These are phyloP conservation scores for Myoxocephalus aenaeus DNA, from an alignment of 2,797 vertebrate genomes.

Conservation along the genomic window DNA sequence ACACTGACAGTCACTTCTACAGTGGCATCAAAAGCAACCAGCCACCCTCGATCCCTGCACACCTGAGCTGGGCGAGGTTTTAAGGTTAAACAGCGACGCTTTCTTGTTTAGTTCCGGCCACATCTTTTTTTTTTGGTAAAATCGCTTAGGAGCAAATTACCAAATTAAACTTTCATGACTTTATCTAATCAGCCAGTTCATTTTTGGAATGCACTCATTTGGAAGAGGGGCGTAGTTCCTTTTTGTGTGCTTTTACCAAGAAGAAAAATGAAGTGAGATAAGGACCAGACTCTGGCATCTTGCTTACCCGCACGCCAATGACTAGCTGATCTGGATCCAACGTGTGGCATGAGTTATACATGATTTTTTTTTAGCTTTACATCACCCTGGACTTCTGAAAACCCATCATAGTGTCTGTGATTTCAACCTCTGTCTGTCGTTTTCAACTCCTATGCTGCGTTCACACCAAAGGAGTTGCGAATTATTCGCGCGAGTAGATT, in stretches of 20 bases:
- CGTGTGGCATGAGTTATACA: background rate
- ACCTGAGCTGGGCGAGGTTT: slow-evolving; percentile 41
- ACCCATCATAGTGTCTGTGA: background rate
- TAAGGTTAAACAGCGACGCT: background rate
- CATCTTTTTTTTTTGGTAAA: background rate
- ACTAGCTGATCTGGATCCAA: slow-evolving; percentile 1
- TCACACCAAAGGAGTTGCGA: no score
- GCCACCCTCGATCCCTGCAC: slow-evolving; percentile 23
- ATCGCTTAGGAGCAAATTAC: background rate
- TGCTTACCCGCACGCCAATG: background rate
- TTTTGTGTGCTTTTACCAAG: background rate
- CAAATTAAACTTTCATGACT: background rate
- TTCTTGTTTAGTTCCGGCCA: background rate
- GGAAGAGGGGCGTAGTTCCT: background rate
- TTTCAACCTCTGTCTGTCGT: slow-evolving; percentile 1
- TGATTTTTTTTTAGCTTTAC: no score
- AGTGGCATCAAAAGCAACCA: slow-evolving; percentile 33
- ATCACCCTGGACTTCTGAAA: slow-evolving; percentile 7
- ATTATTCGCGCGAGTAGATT: no score
- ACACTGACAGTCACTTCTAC: slow-evolving; percentile 58
- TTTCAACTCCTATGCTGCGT: background rate
- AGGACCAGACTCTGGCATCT: background rate
- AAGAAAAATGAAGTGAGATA: background rate
- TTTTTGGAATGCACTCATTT: background rate
- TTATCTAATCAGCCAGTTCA: background rate